Evolutionary conservation across 2,888 invertebrate species (phyloP).

Genomic region (Diachrysia chrysitis): DNA sequence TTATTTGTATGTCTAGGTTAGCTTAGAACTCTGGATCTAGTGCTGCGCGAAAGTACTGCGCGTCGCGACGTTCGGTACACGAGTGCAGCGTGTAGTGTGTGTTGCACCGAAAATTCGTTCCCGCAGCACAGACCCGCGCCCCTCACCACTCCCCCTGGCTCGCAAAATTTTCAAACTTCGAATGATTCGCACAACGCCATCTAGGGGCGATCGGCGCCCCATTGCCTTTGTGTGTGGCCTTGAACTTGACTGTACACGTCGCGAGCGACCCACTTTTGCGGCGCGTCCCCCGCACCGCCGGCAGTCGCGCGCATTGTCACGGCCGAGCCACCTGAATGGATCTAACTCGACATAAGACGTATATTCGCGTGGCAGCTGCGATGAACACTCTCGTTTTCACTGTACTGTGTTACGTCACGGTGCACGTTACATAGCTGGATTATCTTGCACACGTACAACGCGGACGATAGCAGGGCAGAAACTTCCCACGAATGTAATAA

Average conservation of each 20-base stretch:
- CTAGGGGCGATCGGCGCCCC: slow-evolving; percentile 80
- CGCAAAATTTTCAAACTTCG: slow-evolving; percentile 84
- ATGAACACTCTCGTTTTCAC: slow-evolving; percentile 80
- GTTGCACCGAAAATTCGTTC: slow-evolving; percentile 88
- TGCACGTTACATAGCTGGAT: slow-evolving; percentile 73
- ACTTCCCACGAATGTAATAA: slow-evolving; percentile 51
- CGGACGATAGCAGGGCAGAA: slow-evolving; percentile 55
- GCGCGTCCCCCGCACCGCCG: slow-evolving; percentile 72
- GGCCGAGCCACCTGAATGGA: slow-evolving; percentile 82
- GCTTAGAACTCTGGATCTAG: slow-evolving; percentile 76
- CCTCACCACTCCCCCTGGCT: slow-evolving; percentile 78
- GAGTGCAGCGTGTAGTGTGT: slow-evolving; percentile 86
- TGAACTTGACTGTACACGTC: slow-evolving; percentile 86
- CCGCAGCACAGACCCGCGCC: slow-evolving; percentile 77
- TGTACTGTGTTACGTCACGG: slow-evolving; percentile 77
- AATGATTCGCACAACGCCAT: slow-evolving; percentile 83
- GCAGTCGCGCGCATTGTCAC: slow-evolving; percentile 78
- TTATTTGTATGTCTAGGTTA: slow-evolving; percentile 76
- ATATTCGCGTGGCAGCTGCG: slow-evolving; percentile 72
- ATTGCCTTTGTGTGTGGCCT: slow-evolving; percentile 81
- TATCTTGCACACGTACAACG: slow-evolving; percentile 66
- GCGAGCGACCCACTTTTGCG: slow-evolving; percentile 85
- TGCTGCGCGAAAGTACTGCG: slow-evolving; percentile 82
- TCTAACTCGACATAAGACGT: slow-evolving; percentile 75
- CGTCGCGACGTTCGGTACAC: slow-evolving; percentile 87